These are phyloP conservation scores for Myopa testacea DNA, from an alignment of 2,888 invertebrate genomes.

Conservation along the genomic window DNA sequence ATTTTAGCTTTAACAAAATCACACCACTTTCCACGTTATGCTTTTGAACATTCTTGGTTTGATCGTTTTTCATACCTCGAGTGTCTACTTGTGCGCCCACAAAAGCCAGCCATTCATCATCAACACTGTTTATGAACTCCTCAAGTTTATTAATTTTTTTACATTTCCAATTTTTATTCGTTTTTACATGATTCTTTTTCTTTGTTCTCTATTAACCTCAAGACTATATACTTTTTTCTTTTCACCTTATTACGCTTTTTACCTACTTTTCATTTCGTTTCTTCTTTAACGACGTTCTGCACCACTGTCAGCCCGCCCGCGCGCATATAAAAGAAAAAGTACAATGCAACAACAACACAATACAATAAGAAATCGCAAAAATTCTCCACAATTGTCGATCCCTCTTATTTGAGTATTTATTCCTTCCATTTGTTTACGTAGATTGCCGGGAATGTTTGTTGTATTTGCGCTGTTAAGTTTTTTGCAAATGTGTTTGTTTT, in stretches of 20 bases:
- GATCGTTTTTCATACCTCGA: too few species aligned
- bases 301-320: not conserved
- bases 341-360: not conserved
- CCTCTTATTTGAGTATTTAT: slow-evolving; percentile 7
- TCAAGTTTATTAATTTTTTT: not conserved
- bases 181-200: slow-evolving; percentile 1
- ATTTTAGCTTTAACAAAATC: too few species aligned
- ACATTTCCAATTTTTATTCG: not conserved
- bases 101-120: not conserved
- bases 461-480: slow-evolving; percentile 38
- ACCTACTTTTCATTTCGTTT: not conserved
- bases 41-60: too few species aligned
- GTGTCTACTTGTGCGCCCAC: not conserved
- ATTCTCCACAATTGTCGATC: slow-evolving; percentile 9
- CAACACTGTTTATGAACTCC: not conserved
- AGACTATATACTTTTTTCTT: not conserved
- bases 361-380: slow-evolving; percentile 14
- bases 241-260: slow-evolving; percentile 7
- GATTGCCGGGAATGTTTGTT: slow-evolving; percentile 40
- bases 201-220: not conserved
- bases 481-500: slow-evolving; percentile 50
- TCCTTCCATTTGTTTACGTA: slow-evolving; percentile 42
- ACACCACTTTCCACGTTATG: too few species aligned
- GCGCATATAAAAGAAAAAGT: not conserved
- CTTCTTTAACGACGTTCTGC: not conserved